These are phyloP conservation scores for Lutjanus argentimaculatus DNA, from an alignment of 2,797 vertebrate genomes.

Conservation along the genomic window DNA sequence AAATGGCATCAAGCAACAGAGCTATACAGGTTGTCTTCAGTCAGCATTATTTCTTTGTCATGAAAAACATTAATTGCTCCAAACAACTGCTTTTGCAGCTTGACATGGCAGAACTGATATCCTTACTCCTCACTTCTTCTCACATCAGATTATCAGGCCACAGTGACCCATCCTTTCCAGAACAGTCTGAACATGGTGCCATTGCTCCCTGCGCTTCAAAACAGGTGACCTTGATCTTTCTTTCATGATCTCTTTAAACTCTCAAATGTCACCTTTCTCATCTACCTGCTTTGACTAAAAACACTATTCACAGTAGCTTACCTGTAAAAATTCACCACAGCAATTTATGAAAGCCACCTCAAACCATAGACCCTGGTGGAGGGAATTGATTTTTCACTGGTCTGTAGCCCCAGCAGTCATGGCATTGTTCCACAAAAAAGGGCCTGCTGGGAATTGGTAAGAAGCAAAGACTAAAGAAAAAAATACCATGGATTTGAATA, in stretches of 20 bases:
- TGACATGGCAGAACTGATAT: not conserved
- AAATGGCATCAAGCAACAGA: not conserved
- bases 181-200: constrained; percentile 8
- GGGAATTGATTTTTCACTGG: constrained; percentile 66
- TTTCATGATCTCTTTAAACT: constrained; percentile 13
- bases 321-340: constrained; percentile 41
- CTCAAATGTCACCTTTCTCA: constrained; percentile 34
- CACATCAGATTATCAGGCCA: not conserved
- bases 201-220: not conserved
- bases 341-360: constrained; percentile 51
- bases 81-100: not conserved
- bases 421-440: constrained; percentile 67
- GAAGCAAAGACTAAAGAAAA: constrained; percentile 40
- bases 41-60: not conserved
- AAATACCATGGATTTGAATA: constrained; percentile 75
- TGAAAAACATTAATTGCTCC: not conserved
- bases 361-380: constrained; percentile 21
- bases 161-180: constrained; percentile 8
- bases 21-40: not conserved
- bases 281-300: constrained; percentile 37
- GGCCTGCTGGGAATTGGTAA: constrained; percentile 44
- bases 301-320: constrained; percentile 31
- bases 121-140: too few species aligned
- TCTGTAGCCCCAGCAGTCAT: constrained; percentile 39
- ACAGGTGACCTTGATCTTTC: constrained; percentile 25